Base-by-base conservation (phyloP, 2,113 vertebrate species). In the Aldabrachelys gigantea region DNA sequence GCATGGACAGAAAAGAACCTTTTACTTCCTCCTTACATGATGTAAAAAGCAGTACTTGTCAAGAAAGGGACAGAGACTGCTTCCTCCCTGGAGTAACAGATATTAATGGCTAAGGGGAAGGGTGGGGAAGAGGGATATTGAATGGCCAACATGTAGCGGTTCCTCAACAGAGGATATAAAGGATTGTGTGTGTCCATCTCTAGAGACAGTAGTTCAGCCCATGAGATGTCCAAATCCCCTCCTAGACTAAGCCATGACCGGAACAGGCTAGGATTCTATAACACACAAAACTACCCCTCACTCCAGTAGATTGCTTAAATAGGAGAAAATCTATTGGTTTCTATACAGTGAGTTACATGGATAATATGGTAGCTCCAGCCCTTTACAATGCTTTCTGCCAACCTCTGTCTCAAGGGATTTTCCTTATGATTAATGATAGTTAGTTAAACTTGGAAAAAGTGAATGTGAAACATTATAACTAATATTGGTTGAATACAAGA, bases 371-470 rank as follows among this genome's bases (percentile, higher is more conserved):
- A 90, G 75, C 94, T 90, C 65, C 35, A 54, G 57, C 25, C 85
- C 95, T 90, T 89, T 6, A 81, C 91, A 94, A 94, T 93, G 92
- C 95, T 91, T 89, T 82, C 88, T 85, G 76, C 92, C 92, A 95
- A 49, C 44, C 53, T 88, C 54, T 50, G 85, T 84, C 79, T 92
- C 95, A 81, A 75, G 91, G 95, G 94, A 94, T 69, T 76, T 69
- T 72, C 89, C 54, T 85, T 72, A 91, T 94, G 96, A 97, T 97
- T 96, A 97, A 98, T 97, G 97, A 96, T 49, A 88, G 92, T 25
- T 52, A 89, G 91, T 25, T 92, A 85, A 95, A 96, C 85, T 96
- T 91, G 84, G 90, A 96, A 96, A 75, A 97, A 97, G 96, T 91
- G 93, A 97, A 94, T 19, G 41, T 81, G 92, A 85, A 96, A 93